Evolutionary conservation across 2,797 vertebrate species (phyloP).

Genomic region (Hydrolagus colliei): DNA sequence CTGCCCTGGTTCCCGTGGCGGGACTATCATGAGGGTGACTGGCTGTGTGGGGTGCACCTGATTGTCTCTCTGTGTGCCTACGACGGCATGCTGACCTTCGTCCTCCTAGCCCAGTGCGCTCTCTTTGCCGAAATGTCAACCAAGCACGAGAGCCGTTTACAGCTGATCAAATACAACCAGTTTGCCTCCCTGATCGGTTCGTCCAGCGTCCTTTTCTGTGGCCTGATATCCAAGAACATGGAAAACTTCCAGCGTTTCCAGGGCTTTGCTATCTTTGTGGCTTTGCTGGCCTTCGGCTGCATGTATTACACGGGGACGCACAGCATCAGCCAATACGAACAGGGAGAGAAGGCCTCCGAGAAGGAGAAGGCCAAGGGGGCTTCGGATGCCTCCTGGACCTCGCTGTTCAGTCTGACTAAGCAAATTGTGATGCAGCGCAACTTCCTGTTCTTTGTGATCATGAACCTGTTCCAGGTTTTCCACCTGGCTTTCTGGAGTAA

Average conservation of each 20-base stretch:
- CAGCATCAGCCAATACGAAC: slow-evolving; percentile 60
- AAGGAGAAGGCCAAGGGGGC: slow-evolving; percentile 25
- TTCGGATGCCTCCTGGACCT: slow-evolving; percentile 52
- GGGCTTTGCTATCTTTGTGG: slow-evolving; percentile 53
- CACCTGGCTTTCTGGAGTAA: slow-evolving; percentile 76
- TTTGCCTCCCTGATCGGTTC: slow-evolving; percentile 70
- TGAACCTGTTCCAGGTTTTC: slow-evolving; percentile 90
- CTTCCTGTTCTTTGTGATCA: slow-evolving; percentile 70
- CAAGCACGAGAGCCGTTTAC: slow-evolving; percentile 60
- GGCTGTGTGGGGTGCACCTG: slow-evolving; percentile 76
- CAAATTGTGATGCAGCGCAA: slow-evolving; percentile 73
- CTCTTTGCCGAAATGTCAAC: slow-evolving; percentile 73
- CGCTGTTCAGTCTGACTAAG: slow-evolving; percentile 56
- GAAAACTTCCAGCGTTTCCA: slow-evolving; percentile 71
- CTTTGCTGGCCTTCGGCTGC: slow-evolving; percentile 59
- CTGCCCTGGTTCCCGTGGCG: slow-evolving; percentile 89
- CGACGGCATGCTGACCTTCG: slow-evolving; percentile 70
- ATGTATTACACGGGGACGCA: slow-evolving; percentile 72
- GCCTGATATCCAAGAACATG: slow-evolving; percentile 75
- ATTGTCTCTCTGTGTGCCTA: slow-evolving; percentile 69
- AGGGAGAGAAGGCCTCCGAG: neutral
- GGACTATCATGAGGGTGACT: slow-evolving; percentile 63
- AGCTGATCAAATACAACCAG: slow-evolving; percentile 74
- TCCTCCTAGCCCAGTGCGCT: slow-evolving; percentile 73
- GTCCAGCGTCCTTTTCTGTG: slow-evolving; percentile 73